Conservation (phyloP, 53 echinoderm and acorn worm species). For the Stichopus horrens region DNA sequence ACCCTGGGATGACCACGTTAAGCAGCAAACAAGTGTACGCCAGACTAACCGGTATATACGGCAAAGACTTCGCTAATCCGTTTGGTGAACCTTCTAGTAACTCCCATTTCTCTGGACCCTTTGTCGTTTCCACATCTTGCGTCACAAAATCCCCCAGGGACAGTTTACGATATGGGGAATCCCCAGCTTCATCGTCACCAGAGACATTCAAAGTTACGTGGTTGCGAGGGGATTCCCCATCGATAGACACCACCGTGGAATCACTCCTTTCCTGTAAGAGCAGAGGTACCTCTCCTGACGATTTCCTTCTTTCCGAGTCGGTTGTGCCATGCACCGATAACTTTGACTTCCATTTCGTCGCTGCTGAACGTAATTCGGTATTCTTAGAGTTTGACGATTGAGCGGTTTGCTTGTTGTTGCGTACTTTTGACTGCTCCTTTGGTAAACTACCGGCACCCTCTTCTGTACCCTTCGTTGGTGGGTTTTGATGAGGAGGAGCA, state of each 20-base stretch:
- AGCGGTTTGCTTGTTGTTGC: not conserved
- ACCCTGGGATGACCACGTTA: conserved; percentile 77
- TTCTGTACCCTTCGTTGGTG: no score
- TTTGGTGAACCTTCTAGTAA: not conserved
- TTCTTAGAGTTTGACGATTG: conserved; percentile 52
- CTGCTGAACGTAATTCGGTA: conserved; percentile 74
- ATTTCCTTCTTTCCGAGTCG: conserved; percentile 5
- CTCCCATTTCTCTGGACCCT: conserved; percentile 37
- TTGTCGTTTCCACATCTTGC: conserved; percentile 26
- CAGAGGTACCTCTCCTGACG: not conserved
- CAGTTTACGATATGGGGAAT: not conserved
- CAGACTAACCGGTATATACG: conserved; percentile 67
- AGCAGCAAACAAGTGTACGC: conserved; percentile 67
- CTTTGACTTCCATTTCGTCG: conserved; percentile 82
- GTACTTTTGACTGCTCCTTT: no score
- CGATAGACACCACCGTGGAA: not conserved
- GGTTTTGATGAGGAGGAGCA: no score
- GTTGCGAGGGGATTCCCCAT: conserved; percentile 8
- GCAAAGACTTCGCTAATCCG: conserved; percentile 64
- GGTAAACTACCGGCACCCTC: no score
- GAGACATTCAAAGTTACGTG: not conserved
- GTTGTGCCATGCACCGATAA: conserved; percentile 17
- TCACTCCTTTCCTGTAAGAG: not conserved
- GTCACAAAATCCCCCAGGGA: conserved; percentile 36
- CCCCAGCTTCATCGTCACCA: conserved; percentile 11